A percentile compares a stretch with the other conserved stretches of the same genome.
These are phyloP conservation scores for Lacanobia wlatinum DNA, from an alignment of 2,888 invertebrate genomes.

Conservation along the genomic window DNA sequence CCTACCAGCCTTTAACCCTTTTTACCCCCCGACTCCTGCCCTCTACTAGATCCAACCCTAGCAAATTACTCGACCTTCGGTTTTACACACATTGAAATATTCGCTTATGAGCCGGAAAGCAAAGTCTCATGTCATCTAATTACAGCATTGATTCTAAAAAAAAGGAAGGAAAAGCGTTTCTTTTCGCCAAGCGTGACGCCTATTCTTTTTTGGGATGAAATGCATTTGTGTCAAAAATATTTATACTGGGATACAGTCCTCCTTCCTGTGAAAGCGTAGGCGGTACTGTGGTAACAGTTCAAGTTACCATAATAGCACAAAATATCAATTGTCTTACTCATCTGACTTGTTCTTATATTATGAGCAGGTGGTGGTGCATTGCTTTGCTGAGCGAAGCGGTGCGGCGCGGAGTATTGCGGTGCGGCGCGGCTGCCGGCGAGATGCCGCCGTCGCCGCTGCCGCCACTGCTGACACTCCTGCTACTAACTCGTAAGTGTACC, in stretches of 20 bases:
- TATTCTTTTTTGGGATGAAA: no score
- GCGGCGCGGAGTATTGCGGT: neutral
- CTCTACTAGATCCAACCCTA: no score
- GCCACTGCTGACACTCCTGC: conserved; percentile 28
- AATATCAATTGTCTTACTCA: neutral
- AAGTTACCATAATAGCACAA: neutral
- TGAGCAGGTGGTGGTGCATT: conserved; percentile 3
- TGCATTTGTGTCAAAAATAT: no score
- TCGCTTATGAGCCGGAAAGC: neutral
- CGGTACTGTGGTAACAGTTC: neutral
- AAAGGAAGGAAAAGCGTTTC: no score
- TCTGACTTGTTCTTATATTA: neutral
- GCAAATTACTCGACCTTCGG: no score
- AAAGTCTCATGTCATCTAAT: neutral
- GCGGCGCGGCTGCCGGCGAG: conserved; percentile 13
- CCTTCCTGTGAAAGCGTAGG: no score
- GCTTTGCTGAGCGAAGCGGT: neutral
- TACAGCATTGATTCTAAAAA: no score
- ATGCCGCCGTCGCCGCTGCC: conserved; percentile 34
- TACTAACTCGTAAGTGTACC: conserved; percentile 36
- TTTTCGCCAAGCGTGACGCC: no score
- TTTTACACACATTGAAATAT: neutral
- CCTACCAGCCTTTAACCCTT: no score
- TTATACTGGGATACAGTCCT: no score
- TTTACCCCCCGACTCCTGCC: no score